These are phyloP conservation scores for Irena cyanogastra DNA, from an alignment of 2,113 vertebrate genomes.

Conservation along the genomic window DNA sequence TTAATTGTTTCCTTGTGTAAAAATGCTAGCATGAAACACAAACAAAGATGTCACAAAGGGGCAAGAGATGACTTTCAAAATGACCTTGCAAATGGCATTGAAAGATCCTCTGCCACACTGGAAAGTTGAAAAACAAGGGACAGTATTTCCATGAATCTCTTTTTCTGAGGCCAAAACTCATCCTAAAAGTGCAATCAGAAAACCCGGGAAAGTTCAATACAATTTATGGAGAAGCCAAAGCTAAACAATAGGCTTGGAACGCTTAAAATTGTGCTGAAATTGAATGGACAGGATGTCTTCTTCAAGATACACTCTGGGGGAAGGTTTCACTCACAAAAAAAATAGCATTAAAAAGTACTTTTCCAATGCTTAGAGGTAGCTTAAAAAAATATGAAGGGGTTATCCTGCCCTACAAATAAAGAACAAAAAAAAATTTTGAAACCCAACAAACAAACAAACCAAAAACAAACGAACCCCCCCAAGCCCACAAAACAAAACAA, in stretches of 20 bases:
- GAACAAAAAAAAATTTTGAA: not conserved
- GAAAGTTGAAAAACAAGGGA: not conserved
- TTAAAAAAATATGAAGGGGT: not conserved
- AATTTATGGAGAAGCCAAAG: not conserved
- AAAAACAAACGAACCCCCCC: no score
- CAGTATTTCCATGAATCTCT: not conserved
- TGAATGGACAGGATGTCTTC: not conserved
- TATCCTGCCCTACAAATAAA: not conserved
- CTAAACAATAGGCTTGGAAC: not conserved
- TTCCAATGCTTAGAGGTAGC: not conserved
- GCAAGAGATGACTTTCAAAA: not conserved
- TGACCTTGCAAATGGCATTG: not conserved
- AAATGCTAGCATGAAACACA: not conserved
- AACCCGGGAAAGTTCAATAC: not conserved
- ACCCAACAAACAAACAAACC: not conserved
- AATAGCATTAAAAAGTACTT: not conserved
- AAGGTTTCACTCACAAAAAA: not conserved
- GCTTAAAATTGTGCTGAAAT: not conserved
- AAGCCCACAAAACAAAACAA: not conserved
- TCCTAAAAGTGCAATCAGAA: not conserved
- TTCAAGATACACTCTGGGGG: not conserved
- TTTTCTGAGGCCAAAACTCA: not conserved
- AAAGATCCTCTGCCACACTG: not conserved
- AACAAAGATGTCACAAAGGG: not conserved
- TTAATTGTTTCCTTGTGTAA: not conserved